phyloP scores from a whole-genome alignment of 2,888 invertebrate species.

The Mystacides longicornis region DNA sequence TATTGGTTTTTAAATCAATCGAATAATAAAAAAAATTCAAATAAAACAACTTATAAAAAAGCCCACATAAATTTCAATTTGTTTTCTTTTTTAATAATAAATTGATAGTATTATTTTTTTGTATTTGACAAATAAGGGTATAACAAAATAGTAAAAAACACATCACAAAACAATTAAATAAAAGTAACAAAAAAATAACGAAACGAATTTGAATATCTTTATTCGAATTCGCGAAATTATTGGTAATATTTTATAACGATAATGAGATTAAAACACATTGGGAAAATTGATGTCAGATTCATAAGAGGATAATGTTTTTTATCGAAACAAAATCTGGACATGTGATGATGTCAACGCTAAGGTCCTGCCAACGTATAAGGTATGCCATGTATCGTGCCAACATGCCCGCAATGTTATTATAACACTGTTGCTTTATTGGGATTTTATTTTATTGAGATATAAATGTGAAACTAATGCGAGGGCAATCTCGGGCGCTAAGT shows the following conservation, averaged over 20 bases:
- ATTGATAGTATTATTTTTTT: too few relatives aligned
- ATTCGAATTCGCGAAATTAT: not conserved
- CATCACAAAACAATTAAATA: too few relatives aligned
- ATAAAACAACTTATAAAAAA: too few relatives aligned
- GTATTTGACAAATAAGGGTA: not conserved
- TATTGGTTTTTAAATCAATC: too few relatives aligned
- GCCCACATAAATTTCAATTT: too few relatives aligned
- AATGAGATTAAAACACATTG: not conserved
- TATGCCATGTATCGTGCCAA: not conserved
- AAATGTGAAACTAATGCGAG: slow-evolving; percentile 10
- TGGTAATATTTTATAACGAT: not conserved
- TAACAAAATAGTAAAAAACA: not conserved
- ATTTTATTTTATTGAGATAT: slow-evolving; percentile 17
- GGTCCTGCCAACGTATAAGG: slow-evolving; percentile 2
- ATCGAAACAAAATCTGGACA: slow-evolving; percentile 1
- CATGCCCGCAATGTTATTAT: slow-evolving; percentile 3
- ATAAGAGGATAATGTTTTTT: not conserved
- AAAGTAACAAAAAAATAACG: not conserved
- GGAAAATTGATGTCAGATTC: not conserved
- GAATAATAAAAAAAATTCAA: too few relatives aligned
- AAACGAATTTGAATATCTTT: not conserved
- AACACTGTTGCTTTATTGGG: too few relatives aligned
- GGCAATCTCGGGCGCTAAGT: slow-evolving; percentile 10
- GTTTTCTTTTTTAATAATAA: too few relatives aligned
- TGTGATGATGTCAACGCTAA: not conserved